Base-by-base conservation (phyloP, 2,797 vertebrate species). In the Holocentrus rufus region DNA sequence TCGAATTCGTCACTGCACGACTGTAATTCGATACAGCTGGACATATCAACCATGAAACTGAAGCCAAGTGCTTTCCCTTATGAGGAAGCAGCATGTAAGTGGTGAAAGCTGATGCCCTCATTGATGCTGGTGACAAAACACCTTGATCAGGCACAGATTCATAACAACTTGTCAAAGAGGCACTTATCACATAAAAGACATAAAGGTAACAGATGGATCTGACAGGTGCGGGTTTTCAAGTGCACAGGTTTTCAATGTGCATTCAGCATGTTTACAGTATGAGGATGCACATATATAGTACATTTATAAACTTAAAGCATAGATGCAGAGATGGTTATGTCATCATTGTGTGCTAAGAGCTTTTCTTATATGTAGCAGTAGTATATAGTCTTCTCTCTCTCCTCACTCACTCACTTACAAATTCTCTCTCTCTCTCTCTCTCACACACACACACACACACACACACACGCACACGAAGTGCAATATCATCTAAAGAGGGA, bases 131-230 rank as follows among this genome's bases (percentile, higher is more conserved):
- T 55, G 44, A 73, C 69, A 62, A 71, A 79, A 70, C 65, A 52
- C 76, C 64, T 69, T 53, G 5, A 83, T 34, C 53, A n/a, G 31
- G 67, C 82, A 88, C 72, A 62, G 85, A 89, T 89, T 90, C 58
- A 42, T 44, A 27, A 36, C 30, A 49, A 62, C 39, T 50, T 62
- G n/a, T 69, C 8, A 42, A 1, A 54, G 62, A 74, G 44, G 71
- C 64, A 44, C 36, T 50, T 46, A 4, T 4, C 20, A 49, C 27
- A 20, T n/a, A 31, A 34, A 58, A 18, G 11, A 3, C 1, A 34
- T 36, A 17, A n/a, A 34, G 7, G 25, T 42, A 39, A 56, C 20
- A 25, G 55, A 20, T 1, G 3, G 6, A 31, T 9, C 20, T 54
- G 49, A 30, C 47, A 20, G 47, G 47, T 50, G 47, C 8, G 2